These are phyloP conservation scores for Limosa lapponica DNA, from an alignment of 2,797 vertebrate species.

Conservation along the genomic window DNA sequence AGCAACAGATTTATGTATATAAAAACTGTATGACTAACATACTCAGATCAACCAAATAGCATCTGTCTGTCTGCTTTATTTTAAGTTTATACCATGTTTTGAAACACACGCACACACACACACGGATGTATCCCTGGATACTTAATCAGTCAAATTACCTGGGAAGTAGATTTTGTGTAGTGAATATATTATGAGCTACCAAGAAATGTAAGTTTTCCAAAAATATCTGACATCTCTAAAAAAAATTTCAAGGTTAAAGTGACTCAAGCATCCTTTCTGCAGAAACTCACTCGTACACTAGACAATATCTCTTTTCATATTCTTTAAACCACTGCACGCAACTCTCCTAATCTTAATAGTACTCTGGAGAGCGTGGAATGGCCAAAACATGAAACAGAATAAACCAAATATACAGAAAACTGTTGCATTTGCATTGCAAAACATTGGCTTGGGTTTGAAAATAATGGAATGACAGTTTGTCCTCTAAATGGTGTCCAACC, in stretches of 20 bases:
- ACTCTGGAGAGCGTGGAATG: constrained; percentile 24
- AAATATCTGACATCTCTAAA: background rate
- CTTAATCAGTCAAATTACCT: background rate
- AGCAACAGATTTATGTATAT: background rate
- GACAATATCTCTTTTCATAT: background rate
- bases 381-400: constrained; percentile 60
- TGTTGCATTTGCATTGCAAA: constrained; percentile 47
- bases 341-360: constrained; percentile 41
- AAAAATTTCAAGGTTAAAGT: constrained; percentile 37
- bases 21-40: background rate
- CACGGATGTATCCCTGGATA: background rate
- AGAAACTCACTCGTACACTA: background rate
- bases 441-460: constrained; percentile 21
- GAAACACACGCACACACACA: background rate
- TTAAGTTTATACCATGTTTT: background rate
- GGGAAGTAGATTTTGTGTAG: background rate
- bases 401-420: constrained; percentile 17
- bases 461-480: background rate
- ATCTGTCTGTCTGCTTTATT: background rate
- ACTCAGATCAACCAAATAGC: background rate
- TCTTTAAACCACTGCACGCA: constrained; percentile 34
- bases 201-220: constrained; percentile 10
- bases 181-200: constrained; percentile 20
- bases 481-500: background rate
- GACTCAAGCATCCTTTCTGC: background rate